phyloP scores from a whole-genome alignment of 2,888 invertebrate species.

The Entomobrya multifasciata region DNA sequence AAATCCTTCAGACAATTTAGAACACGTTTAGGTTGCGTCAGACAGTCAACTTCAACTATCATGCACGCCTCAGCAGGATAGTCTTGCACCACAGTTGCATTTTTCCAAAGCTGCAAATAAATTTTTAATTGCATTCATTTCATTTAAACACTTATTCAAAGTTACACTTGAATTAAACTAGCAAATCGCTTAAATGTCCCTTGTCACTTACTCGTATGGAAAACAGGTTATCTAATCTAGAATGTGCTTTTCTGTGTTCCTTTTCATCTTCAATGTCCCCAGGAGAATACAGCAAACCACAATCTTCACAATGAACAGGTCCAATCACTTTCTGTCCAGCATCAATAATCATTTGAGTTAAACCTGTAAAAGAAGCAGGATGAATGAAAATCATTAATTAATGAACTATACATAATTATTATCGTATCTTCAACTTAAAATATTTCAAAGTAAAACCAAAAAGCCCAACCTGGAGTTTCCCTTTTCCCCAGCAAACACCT shows the following conservation, averaged over 20 bases:
- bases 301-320: conserved; percentile 75
- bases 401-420: too few species aligned
- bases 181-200: too few species aligned
- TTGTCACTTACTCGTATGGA: conserved; percentile 74
- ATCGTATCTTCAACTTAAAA: too few species aligned
- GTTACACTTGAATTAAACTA: too few species aligned
- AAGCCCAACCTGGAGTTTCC: conserved; percentile 75
- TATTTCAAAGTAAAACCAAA: too few species aligned
- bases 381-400: not conserved
- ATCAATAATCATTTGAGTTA: conserved; percentile 77
- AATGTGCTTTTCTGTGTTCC: conserved; percentile 77
- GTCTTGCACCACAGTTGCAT: conserved; percentile 66
- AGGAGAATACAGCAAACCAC: conserved; percentile 78
- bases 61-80: conserved; percentile 72
- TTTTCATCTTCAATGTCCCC: conserved; percentile 78
- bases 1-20: conserved; percentile 73
- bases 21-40: conserved; percentile 55
- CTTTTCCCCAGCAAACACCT: conserved; percentile 73
- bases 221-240: conserved; percentile 74
- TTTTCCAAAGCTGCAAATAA: conserved; percentile 78
- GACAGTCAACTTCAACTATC: conserved; percentile 70
- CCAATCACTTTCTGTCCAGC: conserved; percentile 78
- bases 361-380: conserved; percentile 65
- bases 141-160: too few species aligned
- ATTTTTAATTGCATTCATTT: too few species aligned